These are phyloP conservation scores for Physella acuta DNA, from an alignment of 1,140 invertebrate species.

Conservation along the genomic window DNA sequence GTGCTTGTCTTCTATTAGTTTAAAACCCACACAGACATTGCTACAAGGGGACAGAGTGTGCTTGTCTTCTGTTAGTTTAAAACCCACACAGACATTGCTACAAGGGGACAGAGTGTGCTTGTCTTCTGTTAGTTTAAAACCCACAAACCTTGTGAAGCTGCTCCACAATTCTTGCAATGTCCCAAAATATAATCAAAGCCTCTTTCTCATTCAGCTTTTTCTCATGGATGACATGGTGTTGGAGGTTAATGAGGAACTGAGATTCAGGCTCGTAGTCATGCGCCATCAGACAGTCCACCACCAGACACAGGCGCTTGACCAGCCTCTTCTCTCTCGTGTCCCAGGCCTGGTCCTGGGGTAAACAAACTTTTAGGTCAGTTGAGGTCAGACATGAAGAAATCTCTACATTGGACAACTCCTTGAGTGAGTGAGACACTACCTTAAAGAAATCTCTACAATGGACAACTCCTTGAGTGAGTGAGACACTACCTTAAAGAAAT, in stretches of 20 bases:
- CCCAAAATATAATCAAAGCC: constrained; percentile 75
- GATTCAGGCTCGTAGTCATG: constrained; percentile 75
- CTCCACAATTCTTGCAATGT: constrained; percentile 75
- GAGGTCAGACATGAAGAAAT: constrained; percentile 72
- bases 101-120: too few relatives aligned
- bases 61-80: background rate
- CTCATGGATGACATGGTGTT: constrained; percentile 81
- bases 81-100: too few relatives aligned
- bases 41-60: too few relatives aligned
- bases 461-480: constrained; percentile 80
- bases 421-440: constrained; percentile 73
- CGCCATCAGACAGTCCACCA: constrained; percentile 75
- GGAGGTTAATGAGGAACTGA: constrained; percentile 73
- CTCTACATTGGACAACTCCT: constrained; percentile 79
- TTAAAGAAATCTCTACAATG: constrained; percentile 77
- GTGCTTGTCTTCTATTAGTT: too few relatives aligned
- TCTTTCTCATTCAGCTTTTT: constrained; percentile 78
- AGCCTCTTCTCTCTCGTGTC: constrained; percentile 67
- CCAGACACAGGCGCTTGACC: constrained; percentile 71
- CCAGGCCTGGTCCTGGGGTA: constrained; percentile 69
- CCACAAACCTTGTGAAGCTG: constrained; percentile 72
- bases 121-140: background rate
- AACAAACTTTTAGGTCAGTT: constrained; percentile 45
- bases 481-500: constrained; percentile 81
- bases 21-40: too few relatives aligned